Evolutionary conservation across 2,888 invertebrate genomes (phyloP).

Genomic region (Himalopsyche kuldschensis): DNA sequence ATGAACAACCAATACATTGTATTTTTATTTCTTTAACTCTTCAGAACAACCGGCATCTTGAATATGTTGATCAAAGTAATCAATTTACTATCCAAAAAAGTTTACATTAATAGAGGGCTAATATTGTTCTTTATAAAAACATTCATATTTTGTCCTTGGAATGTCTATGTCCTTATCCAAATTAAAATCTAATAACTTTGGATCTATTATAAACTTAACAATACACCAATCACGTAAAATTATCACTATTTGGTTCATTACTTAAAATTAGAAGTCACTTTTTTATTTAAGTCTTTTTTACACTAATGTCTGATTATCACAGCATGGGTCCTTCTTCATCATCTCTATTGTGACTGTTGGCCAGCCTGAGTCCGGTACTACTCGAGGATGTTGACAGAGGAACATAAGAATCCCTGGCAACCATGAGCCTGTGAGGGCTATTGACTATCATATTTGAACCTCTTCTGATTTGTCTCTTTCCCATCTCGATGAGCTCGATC

Average conservation of each 20-base stretch:
- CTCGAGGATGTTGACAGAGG: slow-evolving; percentile 45
- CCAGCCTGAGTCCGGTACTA: slow-evolving; percentile 29
- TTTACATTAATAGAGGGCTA: too few species aligned
- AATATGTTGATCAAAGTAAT: too few species aligned
- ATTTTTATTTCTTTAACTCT: too few species aligned
- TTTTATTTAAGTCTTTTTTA: background rate
- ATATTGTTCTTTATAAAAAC: too few species aligned
- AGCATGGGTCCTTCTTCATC: slow-evolving; percentile 30
- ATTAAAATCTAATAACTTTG: background rate
- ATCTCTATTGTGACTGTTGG: slow-evolving; percentile 24
- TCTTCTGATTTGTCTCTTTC: slow-evolving; percentile 70
- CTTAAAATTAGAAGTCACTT: background rate
- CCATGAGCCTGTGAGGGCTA: slow-evolving; percentile 62
- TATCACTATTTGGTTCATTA: background rate
- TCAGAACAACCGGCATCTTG: too few species aligned
- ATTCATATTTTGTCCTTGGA: background rate
- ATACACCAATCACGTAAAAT: background rate
- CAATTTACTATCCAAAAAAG: too few species aligned
- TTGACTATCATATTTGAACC: slow-evolving; percentile 64
- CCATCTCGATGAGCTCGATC: slow-evolving; percentile 75
- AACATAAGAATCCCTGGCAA: slow-evolving; percentile 61
- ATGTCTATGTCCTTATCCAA: background rate
- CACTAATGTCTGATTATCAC: slow-evolving; percentile 4
- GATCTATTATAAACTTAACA: background rate
- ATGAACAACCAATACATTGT: too few species aligned